Percentiles rank a stretch among this genome's conserved stretches.
Evolutionary conservation across 2,113 vertebrate genomes (phyloP).

Genomic region (Eulemur macaco): DNA sequence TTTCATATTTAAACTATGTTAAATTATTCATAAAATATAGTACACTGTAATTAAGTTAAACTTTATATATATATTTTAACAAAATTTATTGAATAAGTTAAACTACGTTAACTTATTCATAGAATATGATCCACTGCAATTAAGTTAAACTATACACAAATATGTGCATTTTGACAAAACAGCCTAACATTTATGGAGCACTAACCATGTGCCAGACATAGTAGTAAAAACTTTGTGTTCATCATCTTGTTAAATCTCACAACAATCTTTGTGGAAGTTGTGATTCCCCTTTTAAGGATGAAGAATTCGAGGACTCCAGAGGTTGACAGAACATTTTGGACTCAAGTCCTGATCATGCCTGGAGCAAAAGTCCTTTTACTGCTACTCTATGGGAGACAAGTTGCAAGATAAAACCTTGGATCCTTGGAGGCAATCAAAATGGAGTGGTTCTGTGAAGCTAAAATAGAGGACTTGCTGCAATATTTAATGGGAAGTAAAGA

Average conservation of each 20-base stretch:
- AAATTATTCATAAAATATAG: not conserved
- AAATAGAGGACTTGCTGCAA: not conserved
- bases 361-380: not conserved
- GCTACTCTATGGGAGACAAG: not conserved
- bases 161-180: not conserved
- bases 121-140: too few relatives aligned
- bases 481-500: not conserved
- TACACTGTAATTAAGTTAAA: not conserved
- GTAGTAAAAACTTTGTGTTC: not conserved
- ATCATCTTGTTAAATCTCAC: not conserved
- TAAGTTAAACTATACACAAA: too few relatives aligned
- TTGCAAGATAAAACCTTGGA: not conserved
- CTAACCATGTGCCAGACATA: not conserved
- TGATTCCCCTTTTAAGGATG: not conserved
- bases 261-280: not conserved
- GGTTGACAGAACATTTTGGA: not conserved
- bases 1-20: not conserved
- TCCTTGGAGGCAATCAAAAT: not conserved
- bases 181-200: not conserved
- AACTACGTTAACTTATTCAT: too few relatives aligned
- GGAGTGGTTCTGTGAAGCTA: not conserved
- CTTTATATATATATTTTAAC: not conserved
- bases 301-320: not conserved
- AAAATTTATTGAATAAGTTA: not conserved
- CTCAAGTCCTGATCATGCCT: not conserved